Evolutionary conservation across 1,140 invertebrate species (phyloP), one percentile per base, ranked within the genome.

Genomic region (Bacillus rossius): DNA sequence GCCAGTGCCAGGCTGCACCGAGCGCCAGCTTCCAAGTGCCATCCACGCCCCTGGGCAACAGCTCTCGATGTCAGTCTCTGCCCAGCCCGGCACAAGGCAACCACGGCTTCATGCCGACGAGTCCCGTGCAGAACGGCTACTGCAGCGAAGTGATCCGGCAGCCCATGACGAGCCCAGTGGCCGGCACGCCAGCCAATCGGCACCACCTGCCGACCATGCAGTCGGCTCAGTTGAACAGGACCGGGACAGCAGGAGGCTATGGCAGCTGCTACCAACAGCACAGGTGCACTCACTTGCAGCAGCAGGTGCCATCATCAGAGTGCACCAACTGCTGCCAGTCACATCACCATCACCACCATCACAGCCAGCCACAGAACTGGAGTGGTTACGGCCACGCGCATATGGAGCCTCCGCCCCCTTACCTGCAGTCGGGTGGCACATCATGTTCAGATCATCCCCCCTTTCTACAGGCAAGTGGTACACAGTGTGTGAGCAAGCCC

Each of bases 161-260:
- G 57, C 78, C 79, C 10, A 67, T 84, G 61, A 75, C 77, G 0
- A 83, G 80, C 4, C 82, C 82, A 5, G 78, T 81, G 4, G 79
- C 81, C 7, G 83, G 79, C 7, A 73, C 81, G 0, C 67, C 81
- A 5, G 80, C 81, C 0, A 80, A 81, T n/a, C 23, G 19, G 7
- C 40, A 43, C 8, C 16, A 22, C 16, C 1, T 16, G 1, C 53
- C 25, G 53, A 34, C 23, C 20, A 55, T 55, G 47, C 57, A 58
- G 38, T 34, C 63, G 13, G 54, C 63, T 17, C 54, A 42, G 34
- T 60, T 64, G 51, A 62, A 50, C n/a, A 65, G 66, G 3, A 17
- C 25, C 63, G 37, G 1, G 62, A 48, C 57, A 23, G 37, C 71
- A 68, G 29, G 29, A 4, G 10, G 4, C 10, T 34, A 34, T 34